phyloP scores from a whole-genome alignment of 2,888 invertebrate species.

The Epistrophe grossulariae region DNA sequence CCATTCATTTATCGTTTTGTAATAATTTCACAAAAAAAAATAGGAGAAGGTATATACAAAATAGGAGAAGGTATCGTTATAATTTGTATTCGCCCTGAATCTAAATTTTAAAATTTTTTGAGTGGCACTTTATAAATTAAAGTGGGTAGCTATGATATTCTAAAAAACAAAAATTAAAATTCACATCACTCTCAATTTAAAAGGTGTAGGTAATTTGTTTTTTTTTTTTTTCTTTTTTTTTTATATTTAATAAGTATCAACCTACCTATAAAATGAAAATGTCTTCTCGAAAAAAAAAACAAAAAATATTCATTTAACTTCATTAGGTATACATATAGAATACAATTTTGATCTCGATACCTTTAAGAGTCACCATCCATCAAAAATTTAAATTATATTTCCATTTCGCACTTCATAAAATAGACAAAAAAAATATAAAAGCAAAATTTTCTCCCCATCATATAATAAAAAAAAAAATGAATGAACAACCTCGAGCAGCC shows the following conservation, averaged over 20 bases:
- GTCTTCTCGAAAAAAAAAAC: neutral
- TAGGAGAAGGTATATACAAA: no score
- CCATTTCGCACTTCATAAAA: conserved; percentile 29
- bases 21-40: no score
- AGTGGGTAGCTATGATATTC: neutral
- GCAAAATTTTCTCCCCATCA: neutral
- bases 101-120: neutral
- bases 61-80: neutral
- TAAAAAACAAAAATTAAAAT: conserved; percentile 2
- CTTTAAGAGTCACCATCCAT: conserved; percentile 27
- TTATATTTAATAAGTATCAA: neutral
- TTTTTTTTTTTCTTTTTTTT: no score
- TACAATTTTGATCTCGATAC: neutral
- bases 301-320: conserved; percentile 15
- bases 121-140: conserved; percentile 9
- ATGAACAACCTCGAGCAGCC: neutral
- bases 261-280: neutral
- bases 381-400: conserved; percentile 34
- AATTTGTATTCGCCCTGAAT: neutral
- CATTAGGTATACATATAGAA: neutral
- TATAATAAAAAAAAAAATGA: neutral
- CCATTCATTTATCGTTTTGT: no score
- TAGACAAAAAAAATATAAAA: neutral
- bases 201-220: neutral
- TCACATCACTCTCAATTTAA: neutral